Evolutionary conservation across 2,888 invertebrate species (phyloP).

Genomic region (Rotaria macrura): DNA sequence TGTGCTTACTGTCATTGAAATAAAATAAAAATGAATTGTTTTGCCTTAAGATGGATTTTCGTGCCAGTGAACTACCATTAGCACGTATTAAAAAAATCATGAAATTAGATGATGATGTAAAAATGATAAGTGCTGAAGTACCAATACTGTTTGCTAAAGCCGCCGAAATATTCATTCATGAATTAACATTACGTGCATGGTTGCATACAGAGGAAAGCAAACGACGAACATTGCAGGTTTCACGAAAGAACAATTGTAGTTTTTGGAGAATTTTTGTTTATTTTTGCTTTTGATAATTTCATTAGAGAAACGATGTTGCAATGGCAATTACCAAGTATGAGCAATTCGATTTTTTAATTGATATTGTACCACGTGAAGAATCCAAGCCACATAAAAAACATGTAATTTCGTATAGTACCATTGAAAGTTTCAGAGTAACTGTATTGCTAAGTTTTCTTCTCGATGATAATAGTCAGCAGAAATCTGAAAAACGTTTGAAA

Average conservation of each 20-base stretch:
- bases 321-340: constrained; percentile 83
- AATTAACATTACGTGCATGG: constrained; percentile 89
- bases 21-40: neutral
- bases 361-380: constrained; percentile 82
- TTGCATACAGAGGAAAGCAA: constrained; percentile 91
- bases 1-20: neutral
- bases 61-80: constrained; percentile 80
- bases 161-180: constrained; percentile 93
- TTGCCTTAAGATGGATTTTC: constrained; percentile 57
- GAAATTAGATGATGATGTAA: constrained; percentile 96
- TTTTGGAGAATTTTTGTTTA: no score
- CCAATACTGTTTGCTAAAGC: constrained; percentile 93
- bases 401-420: neutral
- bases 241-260: no score
- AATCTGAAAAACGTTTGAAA: no score
- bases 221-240: constrained; percentile 64
- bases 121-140: constrained; percentile 98
- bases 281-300: neutral
- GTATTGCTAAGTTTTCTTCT: no score
- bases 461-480: no score
- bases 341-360: constrained; percentile 88
- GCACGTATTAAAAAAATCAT: constrained; percentile 98
- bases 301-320: constrained; percentile 81
- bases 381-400: constrained; percentile 31
- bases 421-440: no score